phyloP scores from a whole-genome alignment of 2,113 vertebrate species.

The Psilopogon haemacephalus region DNA sequence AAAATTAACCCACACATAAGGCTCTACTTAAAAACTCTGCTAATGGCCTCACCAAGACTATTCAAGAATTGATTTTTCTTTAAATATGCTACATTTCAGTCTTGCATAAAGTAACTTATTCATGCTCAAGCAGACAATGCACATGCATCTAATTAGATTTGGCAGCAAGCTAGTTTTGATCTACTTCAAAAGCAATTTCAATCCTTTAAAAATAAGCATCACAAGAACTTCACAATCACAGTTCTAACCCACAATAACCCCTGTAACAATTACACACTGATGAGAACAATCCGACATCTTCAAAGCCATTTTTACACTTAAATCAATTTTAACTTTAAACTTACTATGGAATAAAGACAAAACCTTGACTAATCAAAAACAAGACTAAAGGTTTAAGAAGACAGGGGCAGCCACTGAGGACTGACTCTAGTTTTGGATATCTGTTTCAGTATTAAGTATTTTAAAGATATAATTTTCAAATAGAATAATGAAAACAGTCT shows the following conservation, averaged over 20 bases:
- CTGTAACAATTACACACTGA: background rate
- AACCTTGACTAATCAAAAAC: background rate
- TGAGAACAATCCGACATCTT: background rate
- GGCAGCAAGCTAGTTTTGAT: background rate
- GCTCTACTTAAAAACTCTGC: background rate
- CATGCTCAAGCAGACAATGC: background rate
- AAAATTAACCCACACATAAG: background rate
- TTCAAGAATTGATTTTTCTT: rapidly evolving
- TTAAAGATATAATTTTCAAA: background rate
- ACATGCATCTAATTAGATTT: background rate
- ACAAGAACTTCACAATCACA: background rate
- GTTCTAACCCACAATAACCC: background rate
- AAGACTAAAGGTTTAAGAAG: background rate
- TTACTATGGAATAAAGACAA: background rate
- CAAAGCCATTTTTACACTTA: background rate
- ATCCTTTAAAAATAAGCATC: background rate
- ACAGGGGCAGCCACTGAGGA: background rate
- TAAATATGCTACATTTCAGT: background rate
- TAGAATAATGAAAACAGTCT: background rate
- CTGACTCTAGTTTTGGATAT: background rate
- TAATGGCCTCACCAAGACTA: background rate
- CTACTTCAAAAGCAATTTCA: background rate
- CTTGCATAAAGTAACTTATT: background rate
- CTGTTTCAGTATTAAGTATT: background rate
- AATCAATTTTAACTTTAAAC: background rate